These are phyloP conservation scores for Raja brachyura DNA, from an alignment of 2,113 vertebrate species.

Conservation along the genomic window DNA sequence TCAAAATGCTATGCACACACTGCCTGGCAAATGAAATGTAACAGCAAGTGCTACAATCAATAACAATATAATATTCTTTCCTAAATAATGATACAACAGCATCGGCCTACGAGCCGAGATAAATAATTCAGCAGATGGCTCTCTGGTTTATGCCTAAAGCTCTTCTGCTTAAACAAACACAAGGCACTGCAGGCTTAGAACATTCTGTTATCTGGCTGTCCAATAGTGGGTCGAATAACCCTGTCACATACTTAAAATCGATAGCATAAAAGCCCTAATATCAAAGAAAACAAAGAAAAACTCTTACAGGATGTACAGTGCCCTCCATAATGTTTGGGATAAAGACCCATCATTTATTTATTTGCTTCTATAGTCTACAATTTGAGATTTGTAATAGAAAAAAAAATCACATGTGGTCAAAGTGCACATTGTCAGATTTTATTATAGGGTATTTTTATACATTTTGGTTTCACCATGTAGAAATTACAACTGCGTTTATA, in stretches of 20 bases:
- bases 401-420: too few relatives aligned
- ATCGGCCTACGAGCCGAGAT: slow-evolving; percentile 24
- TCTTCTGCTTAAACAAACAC: slow-evolving; percentile 33
- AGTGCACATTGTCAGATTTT: too few relatives aligned
- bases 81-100: slow-evolving; percentile 55
- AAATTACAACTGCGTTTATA: too few relatives aligned
- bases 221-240: slow-evolving; percentile 30
- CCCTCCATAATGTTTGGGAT: too few relatives aligned
- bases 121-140: slow-evolving; percentile 37
- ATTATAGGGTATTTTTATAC: too few relatives aligned
- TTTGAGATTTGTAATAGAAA: too few relatives aligned
- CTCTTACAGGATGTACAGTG: neutral
- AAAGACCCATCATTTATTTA: too few relatives aligned
- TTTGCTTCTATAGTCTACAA: too few relatives aligned
- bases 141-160: slow-evolving; percentile 36
- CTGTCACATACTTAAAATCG: slow-evolving; percentile 35
- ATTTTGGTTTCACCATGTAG: too few relatives aligned
- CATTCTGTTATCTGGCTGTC: slow-evolving; percentile 23
- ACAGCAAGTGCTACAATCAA: slow-evolving; percentile 62
- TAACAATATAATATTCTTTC: slow-evolving; percentile 62
- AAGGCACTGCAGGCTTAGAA: slow-evolving; percentile 1
- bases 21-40: slow-evolving; percentile 61
- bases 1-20: slow-evolving; percentile 44
- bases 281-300: slow-evolving; percentile 1
- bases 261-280: slow-evolving; percentile 32